Evolutionary conservation across 2,113 vertebrate genomes (phyloP).

Genomic region (Phrynosoma platyrhinos): DNA sequence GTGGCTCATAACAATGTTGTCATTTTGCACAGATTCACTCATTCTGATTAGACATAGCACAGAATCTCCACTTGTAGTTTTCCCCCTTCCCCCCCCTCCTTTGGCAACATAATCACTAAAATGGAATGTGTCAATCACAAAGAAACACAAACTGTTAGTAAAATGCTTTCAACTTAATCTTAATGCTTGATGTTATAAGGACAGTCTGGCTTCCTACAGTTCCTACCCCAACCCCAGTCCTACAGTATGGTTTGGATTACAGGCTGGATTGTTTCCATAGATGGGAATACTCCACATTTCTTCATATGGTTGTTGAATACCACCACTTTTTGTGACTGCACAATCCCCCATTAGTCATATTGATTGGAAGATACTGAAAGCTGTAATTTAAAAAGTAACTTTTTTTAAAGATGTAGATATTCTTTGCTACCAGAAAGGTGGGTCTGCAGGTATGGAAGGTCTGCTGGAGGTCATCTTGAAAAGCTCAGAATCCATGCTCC

Average conservation of each 20-base stretch:
- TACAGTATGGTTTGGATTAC: background rate
- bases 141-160: background rate
- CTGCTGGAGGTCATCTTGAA: no score
- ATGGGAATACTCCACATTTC: background rate
- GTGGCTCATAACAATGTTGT: background rate
- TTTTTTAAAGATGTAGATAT: no score
- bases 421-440: no score
- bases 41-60: background rate
- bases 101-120: background rate
- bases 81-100: no score
- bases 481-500: no score
- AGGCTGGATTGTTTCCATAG: background rate
- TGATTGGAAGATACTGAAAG: no score
- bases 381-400: no score
- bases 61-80: background rate
- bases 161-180: slow-evolving; percentile 12
- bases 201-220: background rate
- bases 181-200: background rate
- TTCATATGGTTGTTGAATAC: slow-evolving; percentile 19
- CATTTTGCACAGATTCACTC: background rate
- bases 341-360: no score
- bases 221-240: background rate
- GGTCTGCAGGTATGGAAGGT: no score
- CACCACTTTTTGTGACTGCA: background rate
- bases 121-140: slow-evolving; percentile 3